These are phyloP conservation scores for Acleris literana DNA, from an alignment of 2,888 invertebrate species.

Conservation along the genomic window DNA sequence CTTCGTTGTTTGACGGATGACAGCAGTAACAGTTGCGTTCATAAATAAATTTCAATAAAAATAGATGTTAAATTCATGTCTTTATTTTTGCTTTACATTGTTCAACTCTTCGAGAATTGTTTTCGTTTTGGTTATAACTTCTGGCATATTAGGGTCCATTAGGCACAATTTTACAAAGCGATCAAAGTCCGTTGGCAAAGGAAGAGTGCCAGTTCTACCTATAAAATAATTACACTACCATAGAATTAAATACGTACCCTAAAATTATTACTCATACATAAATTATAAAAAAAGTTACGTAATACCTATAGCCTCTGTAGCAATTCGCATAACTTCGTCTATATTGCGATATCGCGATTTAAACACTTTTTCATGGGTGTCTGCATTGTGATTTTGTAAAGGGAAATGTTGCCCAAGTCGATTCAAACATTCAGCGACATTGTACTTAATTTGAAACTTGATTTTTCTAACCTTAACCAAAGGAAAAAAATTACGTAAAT, in stretches of 20 bases:
- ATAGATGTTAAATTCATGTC: neutral
- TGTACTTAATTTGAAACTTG: conserved; percentile 63
- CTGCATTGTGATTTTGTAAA: conserved; percentile 50
- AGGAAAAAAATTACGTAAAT: conserved; percentile 6
- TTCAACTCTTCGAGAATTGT: conserved; percentile 49
- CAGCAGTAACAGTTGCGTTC: conserved; percentile 10
- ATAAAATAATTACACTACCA: neutral
- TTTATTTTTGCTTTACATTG: conserved; percentile 13
- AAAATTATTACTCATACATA: neutral
- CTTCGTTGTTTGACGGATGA: conserved; percentile 11
- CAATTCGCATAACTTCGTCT: conserved; percentile 56
- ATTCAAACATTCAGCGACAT: conserved; percentile 50
- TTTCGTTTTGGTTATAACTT: conserved; percentile 59
- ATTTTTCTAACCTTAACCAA: conserved; percentile 63
- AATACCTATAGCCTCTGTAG: conserved; percentile 55
- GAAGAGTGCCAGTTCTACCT: conserved; percentile 17
- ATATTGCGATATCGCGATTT: conserved; percentile 54
- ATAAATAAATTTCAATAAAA: neutral
- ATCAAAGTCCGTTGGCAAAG: conserved; percentile 50
- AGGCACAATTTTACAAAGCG: conserved; percentile 67
- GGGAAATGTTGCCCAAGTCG: conserved; percentile 59
- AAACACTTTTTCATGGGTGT: conserved; percentile 38
- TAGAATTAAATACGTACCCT: neutral
- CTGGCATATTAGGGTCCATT: conserved; percentile 67
- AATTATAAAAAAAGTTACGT: neutral